Evolutionary conservation across 1,140 invertebrate species (phyloP).

Genomic region (Caenorhabditis tropicalis): DNA sequence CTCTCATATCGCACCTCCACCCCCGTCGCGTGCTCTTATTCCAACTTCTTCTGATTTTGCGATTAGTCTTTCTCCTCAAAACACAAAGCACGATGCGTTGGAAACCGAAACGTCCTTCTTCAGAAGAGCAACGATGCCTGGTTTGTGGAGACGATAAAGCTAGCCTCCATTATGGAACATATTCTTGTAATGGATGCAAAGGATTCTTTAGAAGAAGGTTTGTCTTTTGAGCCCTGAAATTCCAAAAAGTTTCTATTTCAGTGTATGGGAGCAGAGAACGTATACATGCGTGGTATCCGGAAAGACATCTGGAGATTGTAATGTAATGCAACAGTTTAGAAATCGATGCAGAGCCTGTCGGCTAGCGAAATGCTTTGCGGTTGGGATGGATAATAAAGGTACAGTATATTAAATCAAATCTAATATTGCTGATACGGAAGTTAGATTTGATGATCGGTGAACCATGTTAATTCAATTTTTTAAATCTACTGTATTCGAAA

Average conservation of each 20-base stretch:
- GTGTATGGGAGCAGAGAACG: constrained; percentile 13
- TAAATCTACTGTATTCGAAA: too few relatives aligned
- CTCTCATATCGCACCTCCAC: background rate
- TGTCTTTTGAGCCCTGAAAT: background rate
- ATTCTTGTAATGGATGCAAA: constrained; percentile 28
- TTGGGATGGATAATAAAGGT: constrained; percentile 33
- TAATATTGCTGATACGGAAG: background rate
- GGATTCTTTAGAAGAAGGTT: constrained; percentile 39
- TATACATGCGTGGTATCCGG: background rate
- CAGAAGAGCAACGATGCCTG: background rate
- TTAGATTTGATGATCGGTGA: background rate
- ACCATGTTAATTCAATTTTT: too few relatives aligned
- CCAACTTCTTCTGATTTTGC: background rate
- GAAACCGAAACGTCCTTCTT: background rate
- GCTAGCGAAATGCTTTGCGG: background rate
- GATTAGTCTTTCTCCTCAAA: background rate
- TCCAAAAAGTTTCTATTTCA: background rate
- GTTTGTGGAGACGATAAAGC: constrained; percentile 45
- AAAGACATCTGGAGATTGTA: background rate
- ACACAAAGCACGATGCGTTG: background rate
- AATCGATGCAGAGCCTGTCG: constrained; percentile 40
- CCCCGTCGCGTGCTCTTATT: background rate
- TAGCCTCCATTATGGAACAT: constrained; percentile 15
- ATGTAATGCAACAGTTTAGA: background rate
- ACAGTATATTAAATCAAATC: background rate